Evolutionary conservation across 2,888 invertebrate species (phyloP).

Genomic region (Dichetophora obliterata): DNA sequence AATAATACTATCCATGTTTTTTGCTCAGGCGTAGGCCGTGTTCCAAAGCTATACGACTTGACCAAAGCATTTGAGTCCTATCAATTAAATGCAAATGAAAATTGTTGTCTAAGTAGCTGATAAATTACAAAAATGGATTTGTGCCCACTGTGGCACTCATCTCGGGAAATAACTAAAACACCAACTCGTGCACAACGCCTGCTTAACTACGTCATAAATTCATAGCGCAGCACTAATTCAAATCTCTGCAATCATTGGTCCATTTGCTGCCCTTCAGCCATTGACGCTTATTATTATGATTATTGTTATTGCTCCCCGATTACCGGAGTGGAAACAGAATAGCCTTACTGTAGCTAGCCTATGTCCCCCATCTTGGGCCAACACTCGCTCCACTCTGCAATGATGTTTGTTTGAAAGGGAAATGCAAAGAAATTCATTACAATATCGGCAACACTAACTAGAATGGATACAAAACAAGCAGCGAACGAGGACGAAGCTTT

Average conservation of each 20-base stretch:
- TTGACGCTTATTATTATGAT: conserved; percentile 56
- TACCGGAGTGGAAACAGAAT: conserved; percentile 2
- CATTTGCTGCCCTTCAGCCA: conserved; percentile 46
- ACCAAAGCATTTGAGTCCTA: too few species aligned
- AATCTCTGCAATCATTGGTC: conserved; percentile 47
- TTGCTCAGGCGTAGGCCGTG: too few species aligned
- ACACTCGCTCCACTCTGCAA: background rate
- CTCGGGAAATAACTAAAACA: background rate
- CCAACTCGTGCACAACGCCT: background rate
- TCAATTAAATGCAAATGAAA: too few species aligned
- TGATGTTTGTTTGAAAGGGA: background rate
- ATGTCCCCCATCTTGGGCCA: background rate
- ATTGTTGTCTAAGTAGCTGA: too few species aligned
- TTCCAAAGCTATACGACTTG: too few species aligned
- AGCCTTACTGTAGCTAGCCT: background rate
- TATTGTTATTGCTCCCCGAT: conserved; percentile 52
- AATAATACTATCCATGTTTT: too few species aligned
- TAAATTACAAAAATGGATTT: background rate
- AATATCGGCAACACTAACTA: conserved; percentile 11
- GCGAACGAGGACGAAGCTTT: background rate
- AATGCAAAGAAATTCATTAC: background rate
- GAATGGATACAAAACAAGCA: background rate
- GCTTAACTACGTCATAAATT: conserved; percentile 38
- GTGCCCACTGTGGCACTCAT: background rate
- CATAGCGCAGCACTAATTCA: conserved; percentile 44